Evolutionary conservation across 2,888 invertebrate genomes (phyloP).

Genomic region (Petrolisthes manimaculis): DNA sequence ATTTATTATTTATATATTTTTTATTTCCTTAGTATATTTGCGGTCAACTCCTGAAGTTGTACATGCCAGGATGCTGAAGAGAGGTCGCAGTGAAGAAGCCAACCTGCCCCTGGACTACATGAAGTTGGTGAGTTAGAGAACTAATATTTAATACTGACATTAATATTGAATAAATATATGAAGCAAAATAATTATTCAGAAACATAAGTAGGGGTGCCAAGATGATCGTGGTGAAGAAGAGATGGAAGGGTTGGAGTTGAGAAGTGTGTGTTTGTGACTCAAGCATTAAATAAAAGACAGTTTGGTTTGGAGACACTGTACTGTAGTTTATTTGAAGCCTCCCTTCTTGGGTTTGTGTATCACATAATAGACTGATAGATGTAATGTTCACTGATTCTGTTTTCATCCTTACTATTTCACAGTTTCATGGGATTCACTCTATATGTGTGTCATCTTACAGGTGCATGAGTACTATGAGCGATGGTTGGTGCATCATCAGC

Average conservation of each 20-base stretch:
- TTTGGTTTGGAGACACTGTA: too few species aligned
- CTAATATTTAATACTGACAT: too few species aligned
- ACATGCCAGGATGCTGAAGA: constrained; percentile 70
- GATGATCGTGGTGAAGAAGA: too few species aligned
- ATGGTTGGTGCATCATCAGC: constrained; percentile 70
- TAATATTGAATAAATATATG: too few species aligned
- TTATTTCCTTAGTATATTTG: constrained; percentile 70
- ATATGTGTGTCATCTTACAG: constrained; percentile 38
- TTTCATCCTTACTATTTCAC: neutral
- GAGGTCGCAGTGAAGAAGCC: constrained; percentile 71
- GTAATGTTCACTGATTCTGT: neutral
- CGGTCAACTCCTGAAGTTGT: constrained; percentile 71
- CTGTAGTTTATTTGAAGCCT: too few species aligned
- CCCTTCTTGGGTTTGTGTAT: too few species aligned
- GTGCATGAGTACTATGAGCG: constrained; percentile 72
- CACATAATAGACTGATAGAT: too few species aligned
- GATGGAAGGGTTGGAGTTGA: too few species aligned
- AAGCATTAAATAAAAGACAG: too few species aligned
- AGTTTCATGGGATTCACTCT: neutral
- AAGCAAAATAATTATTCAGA: too few species aligned
- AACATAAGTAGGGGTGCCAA: too few species aligned
- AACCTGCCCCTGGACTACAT: constrained; percentile 70
- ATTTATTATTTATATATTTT: neutral
- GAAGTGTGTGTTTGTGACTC: too few species aligned
- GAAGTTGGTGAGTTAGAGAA: constrained; percentile 44